phyloP scores from a whole-genome alignment of 2,888 invertebrate species.

The Epiblema foenella region DNA sequence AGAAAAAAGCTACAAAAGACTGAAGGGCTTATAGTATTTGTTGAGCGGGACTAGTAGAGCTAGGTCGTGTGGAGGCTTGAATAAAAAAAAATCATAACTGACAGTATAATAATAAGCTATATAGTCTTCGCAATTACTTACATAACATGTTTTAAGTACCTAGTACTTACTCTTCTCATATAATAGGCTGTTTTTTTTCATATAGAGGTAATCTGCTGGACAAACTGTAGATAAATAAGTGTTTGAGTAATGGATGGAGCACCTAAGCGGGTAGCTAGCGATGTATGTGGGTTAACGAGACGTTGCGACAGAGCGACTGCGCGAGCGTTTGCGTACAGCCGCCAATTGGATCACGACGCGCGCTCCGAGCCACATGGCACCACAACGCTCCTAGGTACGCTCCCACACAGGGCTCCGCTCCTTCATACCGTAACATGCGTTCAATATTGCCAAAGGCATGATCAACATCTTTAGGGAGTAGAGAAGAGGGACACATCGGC shows the following conservation, averaged over 20 bases:
- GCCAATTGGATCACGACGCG: slow-evolving; percentile 43
- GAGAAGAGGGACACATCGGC: background rate
- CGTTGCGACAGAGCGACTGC: slow-evolving; percentile 62
- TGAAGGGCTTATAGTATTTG: too few relatives aligned
- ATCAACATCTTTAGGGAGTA: background rate
- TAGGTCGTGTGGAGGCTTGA: too few relatives aligned
- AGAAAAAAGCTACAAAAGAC: too few relatives aligned
- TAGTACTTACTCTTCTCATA: too few relatives aligned
- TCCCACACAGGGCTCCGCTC: background rate
- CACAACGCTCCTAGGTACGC: slow-evolving; percentile 1
- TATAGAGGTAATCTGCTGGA: background rate
- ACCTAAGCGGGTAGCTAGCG: slow-evolving; percentile 21
- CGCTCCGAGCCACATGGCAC: slow-evolving; percentile 16
- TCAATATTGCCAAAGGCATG: background rate
- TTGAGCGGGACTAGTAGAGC: too few relatives aligned
- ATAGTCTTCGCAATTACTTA: too few relatives aligned
- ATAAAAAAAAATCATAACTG: too few relatives aligned
- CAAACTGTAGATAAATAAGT: slow-evolving; percentile 3
- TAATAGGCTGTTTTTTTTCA: too few relatives aligned
- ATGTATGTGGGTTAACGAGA: slow-evolving; percentile 77
- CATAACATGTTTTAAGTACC: too few relatives aligned
- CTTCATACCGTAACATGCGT: background rate
- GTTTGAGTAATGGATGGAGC: slow-evolving; percentile 14
- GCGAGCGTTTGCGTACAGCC: slow-evolving; percentile 44
- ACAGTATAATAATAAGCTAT: too few relatives aligned